Percentiles rank a stretch among this genome's conserved stretches.
These are phyloP conservation scores for Myotis davidii DNA, from an alignment of 2,113 vertebrate genomes.

Conservation along the genomic window DNA sequence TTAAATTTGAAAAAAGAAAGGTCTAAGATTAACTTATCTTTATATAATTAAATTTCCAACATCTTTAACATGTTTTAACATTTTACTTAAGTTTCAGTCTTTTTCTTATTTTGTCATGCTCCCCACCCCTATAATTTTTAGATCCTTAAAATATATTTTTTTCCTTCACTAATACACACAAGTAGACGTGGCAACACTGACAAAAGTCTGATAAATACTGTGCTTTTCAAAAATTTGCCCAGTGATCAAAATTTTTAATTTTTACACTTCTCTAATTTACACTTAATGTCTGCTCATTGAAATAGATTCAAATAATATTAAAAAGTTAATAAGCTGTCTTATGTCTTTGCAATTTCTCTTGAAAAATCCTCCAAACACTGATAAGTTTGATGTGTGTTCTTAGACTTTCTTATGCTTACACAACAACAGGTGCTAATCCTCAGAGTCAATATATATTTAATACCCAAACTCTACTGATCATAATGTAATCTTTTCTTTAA, in stretches of 20 bases:
- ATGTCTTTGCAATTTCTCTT: background rate
- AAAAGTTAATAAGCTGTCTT: constrained; percentile 31
- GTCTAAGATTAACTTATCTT: constrained; percentile 18
- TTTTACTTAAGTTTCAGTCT: background rate
- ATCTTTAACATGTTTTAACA: constrained; percentile 30
- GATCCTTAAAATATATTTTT: constrained; percentile 32
- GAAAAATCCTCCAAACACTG: background rate
- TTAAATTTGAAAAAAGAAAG: constrained; percentile 31
- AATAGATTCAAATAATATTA: constrained; percentile 25
- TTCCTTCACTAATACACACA: constrained; percentile 1
- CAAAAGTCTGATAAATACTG: background rate
- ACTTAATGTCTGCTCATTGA: background rate
- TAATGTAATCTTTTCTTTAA: constrained; percentile 34
- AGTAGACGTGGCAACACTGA: background rate
- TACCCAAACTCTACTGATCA: background rate
- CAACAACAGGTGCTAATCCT: background rate
- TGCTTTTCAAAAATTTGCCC: constrained; percentile 6
- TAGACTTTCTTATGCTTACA: background rate
- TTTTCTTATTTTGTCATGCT: constrained; percentile 19
- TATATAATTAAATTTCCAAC: constrained; percentile 32
- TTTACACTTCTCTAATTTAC: constrained; percentile 27
- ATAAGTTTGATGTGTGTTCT: background rate
- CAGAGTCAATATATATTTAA: constrained; percentile 19
- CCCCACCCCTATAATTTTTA: background rate
- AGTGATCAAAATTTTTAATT: constrained; percentile 39